Evolutionary conservation across 2,113 vertebrate species (phyloP), one percentile per base, ranked within the genome.

Genomic region (Sebastes schlegelii): DNA sequence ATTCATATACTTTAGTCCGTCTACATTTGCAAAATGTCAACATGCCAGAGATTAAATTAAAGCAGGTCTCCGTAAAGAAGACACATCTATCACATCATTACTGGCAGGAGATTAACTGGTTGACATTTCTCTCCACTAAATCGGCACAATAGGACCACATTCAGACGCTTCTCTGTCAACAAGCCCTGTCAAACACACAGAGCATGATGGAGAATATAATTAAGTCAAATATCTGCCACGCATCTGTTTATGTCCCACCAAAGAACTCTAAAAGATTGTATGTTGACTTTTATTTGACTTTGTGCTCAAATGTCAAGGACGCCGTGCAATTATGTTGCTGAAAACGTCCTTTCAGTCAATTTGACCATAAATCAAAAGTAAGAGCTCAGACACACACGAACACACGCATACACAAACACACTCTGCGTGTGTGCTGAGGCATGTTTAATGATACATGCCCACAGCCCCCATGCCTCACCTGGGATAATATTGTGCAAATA

Each of bases 1-100:
- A 91, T 92, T 90, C 63, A 74, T 83, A 76, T 66, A 85, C 82
- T 86, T 83, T 83, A 75, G 75, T 23, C 79, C 77, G 51, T 85
- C 84, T 82, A 64, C 82, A 92, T 91, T 92, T 89, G 63, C 82
- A 76, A 92, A 94, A 94, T 93, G 89, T 93, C 93, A 93, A 80
- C 87, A 84, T 68, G 80, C 78, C 87, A 75, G 74, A 89, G 60
- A 89, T 87, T 86, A 86, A 93, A 93, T 93, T 91, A 93, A 86
- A 93, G 87, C 80, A 88, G 75, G 78, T 65, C 74, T 79, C 54
- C 64, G 77, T 73, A 48, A 77, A 90, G 83, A 82, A 86, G 85
- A 82, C 73, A 77, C 90, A 89, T 92, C 85, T 82, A 86, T 92
- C 89, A 93, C 73, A 77, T 88, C 85, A 83, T 88, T 85, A 82